phyloP scores from a whole-genome alignment of 2,888 invertebrate genomes.

The Euzophera pinguis region DNA sequence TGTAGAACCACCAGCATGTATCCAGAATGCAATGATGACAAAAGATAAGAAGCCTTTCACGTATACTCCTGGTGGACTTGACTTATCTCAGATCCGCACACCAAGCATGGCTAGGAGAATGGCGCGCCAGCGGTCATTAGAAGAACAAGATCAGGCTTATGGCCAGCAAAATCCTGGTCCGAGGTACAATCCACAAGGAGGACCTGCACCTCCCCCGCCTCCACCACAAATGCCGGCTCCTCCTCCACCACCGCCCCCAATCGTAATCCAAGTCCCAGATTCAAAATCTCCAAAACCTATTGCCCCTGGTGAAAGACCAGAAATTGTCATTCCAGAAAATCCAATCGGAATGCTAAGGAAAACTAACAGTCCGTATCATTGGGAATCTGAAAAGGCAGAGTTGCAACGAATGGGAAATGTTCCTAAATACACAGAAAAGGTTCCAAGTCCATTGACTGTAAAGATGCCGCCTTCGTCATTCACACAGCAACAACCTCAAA shows the following conservation, averaged over 20 bases:
- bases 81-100: conserved; percentile 93
- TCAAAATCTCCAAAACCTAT: conserved; percentile 75
- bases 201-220: conserved; percentile 71
- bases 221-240: conserved; percentile 68
- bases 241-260: conserved; percentile 81
- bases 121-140: conserved; percentile 82
- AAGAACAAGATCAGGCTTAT: conserved; percentile 73
- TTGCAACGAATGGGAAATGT: conserved; percentile 69
- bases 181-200: conserved; percentile 54
- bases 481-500: conserved; percentile 65
- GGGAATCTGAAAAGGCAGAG: conserved; percentile 81
- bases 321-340: conserved; percentile 87
- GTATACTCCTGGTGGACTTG: conserved; percentile 96
- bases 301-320: conserved; percentile 82
- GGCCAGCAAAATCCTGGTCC: conserved; percentile 43
- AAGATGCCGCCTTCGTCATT: conserved; percentile 64
- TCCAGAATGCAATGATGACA: conserved; percentile 96
- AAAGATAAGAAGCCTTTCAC: conserved; percentile 98
- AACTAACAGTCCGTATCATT: conserved; percentile 84
- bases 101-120: conserved; percentile 93
- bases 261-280: conserved; percentile 76
- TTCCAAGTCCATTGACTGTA: conserved; percentile 69
- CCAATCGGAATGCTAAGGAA: conserved; percentile 85
- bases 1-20: conserved; percentile 90
- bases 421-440: conserved; percentile 70